These are phyloP conservation scores for Carassius carassius DNA, from an alignment of 2,113 vertebrate species.

Conservation along the genomic window DNA sequence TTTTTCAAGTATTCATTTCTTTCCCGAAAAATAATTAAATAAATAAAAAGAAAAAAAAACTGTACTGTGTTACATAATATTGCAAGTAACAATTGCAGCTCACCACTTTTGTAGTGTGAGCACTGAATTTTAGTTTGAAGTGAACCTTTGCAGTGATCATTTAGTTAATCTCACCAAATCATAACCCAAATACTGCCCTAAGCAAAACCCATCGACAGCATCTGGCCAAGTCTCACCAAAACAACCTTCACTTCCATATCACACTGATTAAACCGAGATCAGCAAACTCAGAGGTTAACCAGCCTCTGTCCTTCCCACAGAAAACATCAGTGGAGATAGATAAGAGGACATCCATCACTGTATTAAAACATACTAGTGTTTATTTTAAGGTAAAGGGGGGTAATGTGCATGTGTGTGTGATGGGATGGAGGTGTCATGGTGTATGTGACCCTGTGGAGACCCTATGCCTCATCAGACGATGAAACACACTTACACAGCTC, in stretches of 20 bases:
- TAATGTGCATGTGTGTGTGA: slow-evolving; percentile 27
- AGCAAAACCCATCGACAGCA: slow-evolving; percentile 33
- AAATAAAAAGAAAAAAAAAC: no score
- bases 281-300: slow-evolving; percentile 2
- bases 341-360: slow-evolving; percentile 9
- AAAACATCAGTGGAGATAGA: neutral
- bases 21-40: no score
- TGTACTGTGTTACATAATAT: no score
- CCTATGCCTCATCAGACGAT: slow-evolving; percentile 70
- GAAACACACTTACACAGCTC: slow-evolving; percentile 76
- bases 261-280: slow-evolving; percentile 33
- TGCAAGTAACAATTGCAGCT: no score
- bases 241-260: slow-evolving; percentile 10
- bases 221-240: slow-evolving; percentile 24
- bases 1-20: neutral
- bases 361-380: neutral
- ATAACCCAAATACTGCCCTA: slow-evolving; percentile 31
- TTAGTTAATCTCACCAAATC: slow-evolving; percentile 42
- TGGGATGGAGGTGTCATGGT: slow-evolving; percentile 25
- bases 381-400: neutral
- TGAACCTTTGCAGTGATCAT: neutral
- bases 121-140: no score
- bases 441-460: slow-evolving; percentile 73
- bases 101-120: no score
- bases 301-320: slow-evolving; percentile 21